phyloP scores from a whole-genome alignment of 2,113 vertebrate genomes.

The Lasiurus borealis region DNA sequence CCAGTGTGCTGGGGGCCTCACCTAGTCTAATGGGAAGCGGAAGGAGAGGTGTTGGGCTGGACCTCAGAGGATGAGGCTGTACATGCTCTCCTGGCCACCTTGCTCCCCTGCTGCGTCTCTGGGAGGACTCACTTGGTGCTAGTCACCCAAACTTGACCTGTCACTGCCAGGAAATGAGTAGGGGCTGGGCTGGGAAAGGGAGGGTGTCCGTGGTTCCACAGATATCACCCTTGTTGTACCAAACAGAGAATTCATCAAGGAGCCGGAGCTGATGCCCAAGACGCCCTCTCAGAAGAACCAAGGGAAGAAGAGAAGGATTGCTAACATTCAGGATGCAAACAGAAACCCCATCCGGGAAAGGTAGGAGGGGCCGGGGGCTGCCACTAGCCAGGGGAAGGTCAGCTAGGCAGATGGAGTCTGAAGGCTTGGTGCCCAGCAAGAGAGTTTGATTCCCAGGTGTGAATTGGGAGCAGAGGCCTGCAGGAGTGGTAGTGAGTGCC shows the following conservation, averaged over 20 bases:
- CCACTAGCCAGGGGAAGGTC: no score
- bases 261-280: conserved; percentile 97
- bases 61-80: not conserved
- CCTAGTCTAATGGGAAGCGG: not conserved
- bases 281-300: conserved; percentile 96
- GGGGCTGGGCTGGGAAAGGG: not conserved
- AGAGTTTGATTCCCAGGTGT: not conserved
- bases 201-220: not conserved
- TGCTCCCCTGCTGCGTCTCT: not conserved
- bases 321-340: conserved; percentile 85
- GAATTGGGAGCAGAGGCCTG: not conserved
- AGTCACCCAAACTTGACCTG: not conserved
- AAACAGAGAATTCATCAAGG: conserved; percentile 90
- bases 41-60: not conserved
- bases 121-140: not conserved
- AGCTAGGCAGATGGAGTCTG: not conserved
- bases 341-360: conserved; percentile 86
- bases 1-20: rapidly evolving
- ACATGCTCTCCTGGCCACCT: not conserved
- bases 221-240: not conserved
- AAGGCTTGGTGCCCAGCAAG: not conserved
- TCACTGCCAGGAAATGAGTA: not conserved
- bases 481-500: not conserved
- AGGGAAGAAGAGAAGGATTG: conserved; percentile 90
- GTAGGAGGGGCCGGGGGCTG: conserved; percentile 75